Percentiles rank a stretch among this genome's conserved stretches.
These are phyloP conservation scores for Thomomys bottae DNA, from an alignment of 2,113 vertebrate species.

Conservation along the genomic window DNA sequence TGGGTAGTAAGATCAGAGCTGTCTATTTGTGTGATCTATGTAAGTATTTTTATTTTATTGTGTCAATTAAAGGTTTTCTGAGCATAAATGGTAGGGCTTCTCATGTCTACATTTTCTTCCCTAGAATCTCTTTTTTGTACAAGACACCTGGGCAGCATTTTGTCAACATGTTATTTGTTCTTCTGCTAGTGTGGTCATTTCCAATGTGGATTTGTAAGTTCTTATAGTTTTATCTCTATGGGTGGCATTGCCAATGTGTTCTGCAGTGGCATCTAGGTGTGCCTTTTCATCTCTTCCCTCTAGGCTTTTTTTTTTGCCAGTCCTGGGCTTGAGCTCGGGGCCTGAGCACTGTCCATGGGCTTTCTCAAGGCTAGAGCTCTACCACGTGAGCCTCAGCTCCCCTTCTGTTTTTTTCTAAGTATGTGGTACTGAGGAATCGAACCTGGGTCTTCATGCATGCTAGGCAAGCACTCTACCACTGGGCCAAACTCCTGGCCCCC, in stretches of 20 bases:
- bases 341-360: too few species aligned
- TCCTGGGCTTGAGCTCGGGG: too few species aligned
- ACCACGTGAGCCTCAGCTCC: too few species aligned
- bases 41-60: constrained; percentile 1
- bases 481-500: too few species aligned
- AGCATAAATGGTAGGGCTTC: neutral
- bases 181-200: neutral
- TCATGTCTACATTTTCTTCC: neutral
- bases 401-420: too few species aligned
- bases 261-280: neutral
- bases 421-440: too few species aligned
- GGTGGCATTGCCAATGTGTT: too few species aligned
- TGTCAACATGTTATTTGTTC: neutral
- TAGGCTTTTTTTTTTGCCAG: too few species aligned
- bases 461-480: too few species aligned
- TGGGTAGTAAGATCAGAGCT: too few species aligned
- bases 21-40: neutral
- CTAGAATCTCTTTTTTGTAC: neutral
- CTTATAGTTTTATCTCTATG: constrained; percentile 29
- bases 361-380: too few species aligned
- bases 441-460: too few species aligned
- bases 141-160: constrained; percentile 1
- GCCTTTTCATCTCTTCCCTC: neutral
- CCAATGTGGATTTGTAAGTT: neutral
- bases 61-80: neutral